Conservation (phyloP, 2,888 invertebrate genomes). For the Thumatha senex region DNA sequence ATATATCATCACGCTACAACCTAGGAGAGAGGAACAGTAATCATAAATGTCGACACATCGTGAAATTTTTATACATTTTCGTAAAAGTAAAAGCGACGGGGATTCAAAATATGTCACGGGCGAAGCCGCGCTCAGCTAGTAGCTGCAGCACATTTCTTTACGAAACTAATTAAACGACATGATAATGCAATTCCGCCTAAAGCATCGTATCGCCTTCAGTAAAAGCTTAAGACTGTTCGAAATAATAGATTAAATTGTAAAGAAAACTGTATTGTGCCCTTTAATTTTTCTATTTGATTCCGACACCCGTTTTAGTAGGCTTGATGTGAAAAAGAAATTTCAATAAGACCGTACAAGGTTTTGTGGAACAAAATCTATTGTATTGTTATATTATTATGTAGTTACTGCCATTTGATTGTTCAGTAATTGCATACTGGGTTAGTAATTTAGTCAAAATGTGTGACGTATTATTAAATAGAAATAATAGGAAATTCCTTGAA, state of each 20-base stretch:
- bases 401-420: neutral
- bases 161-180: conserved; percentile 41
- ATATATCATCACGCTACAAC: too few species aligned
- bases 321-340: neutral
- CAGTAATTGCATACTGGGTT: neutral
- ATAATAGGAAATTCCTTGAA: too few species aligned
- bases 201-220: conserved; percentile 27
- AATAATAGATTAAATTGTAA: conserved; percentile 41
- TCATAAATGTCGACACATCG: too few species aligned
- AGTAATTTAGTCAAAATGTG: neutral
- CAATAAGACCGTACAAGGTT: neutral
- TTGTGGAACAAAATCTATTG: neutral
- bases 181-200: conserved; percentile 43
- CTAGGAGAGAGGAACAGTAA: too few species aligned
- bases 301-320: conserved; percentile 18
- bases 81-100: too few species aligned
- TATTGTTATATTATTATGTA: neutral
- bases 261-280: conserved; percentile 41
- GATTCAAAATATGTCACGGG: too few species aligned
- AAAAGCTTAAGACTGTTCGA: conserved; percentile 33
- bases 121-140: too few species aligned
- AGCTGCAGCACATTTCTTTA: conserved; percentile 14
- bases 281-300: conserved; percentile 32
- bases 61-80: too few species aligned
- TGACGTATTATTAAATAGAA: neutral